Base-by-base conservation (phyloP, 1,140 invertebrate genomes). In the Scaptomyza hsui region DNA sequence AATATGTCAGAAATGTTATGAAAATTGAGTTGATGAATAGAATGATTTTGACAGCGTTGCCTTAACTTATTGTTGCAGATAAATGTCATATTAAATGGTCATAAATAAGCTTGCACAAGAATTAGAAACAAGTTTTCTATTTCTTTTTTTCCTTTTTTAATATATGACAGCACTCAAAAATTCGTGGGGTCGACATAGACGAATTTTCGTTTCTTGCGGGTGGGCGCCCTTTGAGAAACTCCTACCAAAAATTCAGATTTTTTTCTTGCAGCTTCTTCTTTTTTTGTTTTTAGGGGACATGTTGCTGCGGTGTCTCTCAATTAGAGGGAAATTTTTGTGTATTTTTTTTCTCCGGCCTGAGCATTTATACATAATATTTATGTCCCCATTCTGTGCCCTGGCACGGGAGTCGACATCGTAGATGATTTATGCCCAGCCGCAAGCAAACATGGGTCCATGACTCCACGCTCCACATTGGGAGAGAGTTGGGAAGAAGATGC, bases 361-460 rank as follows among this genome's bases (percentile, higher is more conserved):
- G 26, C 26, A 29, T 29, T 29, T 29, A 29, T 12, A 53, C 37
- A 53, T 24, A 55, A 55, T 78, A 75, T 88, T 72, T 74, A 59
- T 69, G 26, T 55, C 16, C 41, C 55, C 42, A 56, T 12, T 59
- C 32, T 21, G 39, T 55, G 57, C 55, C 62, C 55, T 63, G 72
- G 64, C 78, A 61, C 57, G 56, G 60, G 51, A 21, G 60, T 60
- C 72, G 71, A 52, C 77, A 7, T 7, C 26, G 6, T 29, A 78
- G 67, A 88, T 86, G 82, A 86, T 86, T 86, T 86, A 86, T 86
- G 78, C 68, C 68, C 70, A 64, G 75, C 78, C 74, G 62, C 78
- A 75, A 80, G 59, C 74, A 55, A 88, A 82, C 78, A 82, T 82
- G 78, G 70, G 72, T 52, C 62, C 56, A 47, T 29, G 26, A 53